Base-by-base conservation (phyloP, 1,140 invertebrate species). In the Araneus ventricosus region DNA sequence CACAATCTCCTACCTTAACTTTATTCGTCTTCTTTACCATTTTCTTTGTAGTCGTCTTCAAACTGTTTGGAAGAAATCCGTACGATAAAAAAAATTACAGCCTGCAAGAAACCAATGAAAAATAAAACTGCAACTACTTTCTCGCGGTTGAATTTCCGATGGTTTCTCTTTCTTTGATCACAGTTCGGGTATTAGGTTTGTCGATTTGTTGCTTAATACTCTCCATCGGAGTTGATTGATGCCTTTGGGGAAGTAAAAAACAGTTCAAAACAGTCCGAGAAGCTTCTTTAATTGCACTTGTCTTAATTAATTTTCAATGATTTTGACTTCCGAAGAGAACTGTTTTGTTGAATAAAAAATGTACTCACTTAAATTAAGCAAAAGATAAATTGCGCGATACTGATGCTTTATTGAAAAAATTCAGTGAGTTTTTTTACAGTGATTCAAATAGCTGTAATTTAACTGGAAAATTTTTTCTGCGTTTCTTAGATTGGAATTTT, bases 141-240 rank as follows among this genome's bases (percentile, higher is more conserved):
- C 45, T 52, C 80, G 80, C 80, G 80, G 80, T 84, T 52, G 41
- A 82, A 82, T 82, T 82, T 82, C 80, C 80, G 41, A 82, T 82
- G 80, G 80, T 27, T 45, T 10, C 41, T 84, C 39, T 84, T 84
- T 52, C 80, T 84, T 67, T 84, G 80, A 84, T 84, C 80, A 84
- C 39, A 84, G 41, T 45, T 52, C 4, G 41, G 27, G 80, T 84
- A 84, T 84, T 84, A 27, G 80, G 80, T 84, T 84, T 45, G 39
- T 45, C 39, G 80, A 52, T 84, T 22, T 84, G 80, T 41, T 75
- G 70, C 34, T 22, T 30, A 34, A 75, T 75, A 75, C 70, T 75
- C 70, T 75, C 30, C 30, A 34, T 5, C 30, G 4, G 27, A 37
- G 14, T 75, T 75, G 70, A 75, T 75, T 30, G 70, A 75, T 75